phyloP scores from a whole-genome alignment of 2,797 vertebrate genomes.

The Capromys pilorides region DNA sequence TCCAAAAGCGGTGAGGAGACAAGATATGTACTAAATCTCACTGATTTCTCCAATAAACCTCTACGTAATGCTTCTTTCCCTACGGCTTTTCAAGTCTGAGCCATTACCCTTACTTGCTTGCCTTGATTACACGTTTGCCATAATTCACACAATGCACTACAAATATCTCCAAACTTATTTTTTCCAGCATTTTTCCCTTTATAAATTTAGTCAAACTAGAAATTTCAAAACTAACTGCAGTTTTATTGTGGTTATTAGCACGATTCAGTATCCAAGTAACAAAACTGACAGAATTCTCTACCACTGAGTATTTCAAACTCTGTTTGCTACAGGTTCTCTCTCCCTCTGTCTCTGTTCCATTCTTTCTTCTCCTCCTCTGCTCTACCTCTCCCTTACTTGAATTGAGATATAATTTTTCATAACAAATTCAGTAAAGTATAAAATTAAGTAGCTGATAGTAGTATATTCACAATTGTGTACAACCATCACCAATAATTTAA shows the following conservation, averaged over 20 bases:
- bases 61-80: not conserved
- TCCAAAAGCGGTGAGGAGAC: not conserved
- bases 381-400: not conserved
- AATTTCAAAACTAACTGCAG: not conserved
- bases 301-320: not conserved
- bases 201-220: slow-evolving; percentile 31
- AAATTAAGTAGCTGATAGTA: not conserved
- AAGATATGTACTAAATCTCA: not conserved
- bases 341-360: not conserved
- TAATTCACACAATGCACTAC: not conserved
- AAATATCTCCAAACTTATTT: not conserved
- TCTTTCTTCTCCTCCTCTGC: not conserved
- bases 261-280: not conserved
- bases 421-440: not conserved
- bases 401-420: not conserved
- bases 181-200: not conserved
- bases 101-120: not conserved
- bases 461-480: not conserved
- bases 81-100: not conserved
- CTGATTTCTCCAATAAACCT: not conserved
- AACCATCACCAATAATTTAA: slow-evolving; percentile 12
- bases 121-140: slow-evolving; percentile 21
- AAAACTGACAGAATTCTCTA: not conserved
- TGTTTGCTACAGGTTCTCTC: not conserved
- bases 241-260: not conserved